These are phyloP conservation scores for Lycia hirtaria DNA, from an alignment of 2,888 invertebrate species.

Conservation along the genomic window DNA sequence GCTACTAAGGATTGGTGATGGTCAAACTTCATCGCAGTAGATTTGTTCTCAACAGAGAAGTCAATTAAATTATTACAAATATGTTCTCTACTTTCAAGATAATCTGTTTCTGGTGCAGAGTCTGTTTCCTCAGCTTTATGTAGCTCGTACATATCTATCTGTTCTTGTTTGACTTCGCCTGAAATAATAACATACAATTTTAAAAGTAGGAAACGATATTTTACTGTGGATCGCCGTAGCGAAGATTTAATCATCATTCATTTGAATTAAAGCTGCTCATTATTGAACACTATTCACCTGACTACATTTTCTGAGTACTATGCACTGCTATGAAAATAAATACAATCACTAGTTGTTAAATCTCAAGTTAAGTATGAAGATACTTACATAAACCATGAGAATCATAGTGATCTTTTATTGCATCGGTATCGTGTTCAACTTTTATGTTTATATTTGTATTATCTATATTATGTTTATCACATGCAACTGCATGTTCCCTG, in stretches of 20 bases:
- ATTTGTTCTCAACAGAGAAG: not conserved
- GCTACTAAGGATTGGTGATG: not conserved
- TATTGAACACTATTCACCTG: too few species aligned
- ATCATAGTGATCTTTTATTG: not conserved
- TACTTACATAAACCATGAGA: not conserved
- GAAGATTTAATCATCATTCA: too few species aligned
- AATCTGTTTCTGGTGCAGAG: not conserved
- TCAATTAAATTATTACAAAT: not conserved
- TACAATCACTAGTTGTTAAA: too few species aligned
- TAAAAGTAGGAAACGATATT: too few species aligned
- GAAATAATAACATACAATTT: not conserved
- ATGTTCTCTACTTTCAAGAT: not conserved
- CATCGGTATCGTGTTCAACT: not conserved
- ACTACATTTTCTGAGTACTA: not conserved
- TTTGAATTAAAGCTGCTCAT: too few species aligned
- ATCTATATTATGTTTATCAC: too few species aligned
- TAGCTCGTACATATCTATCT: constrained; percentile 4
- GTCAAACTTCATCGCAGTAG: not conserved
- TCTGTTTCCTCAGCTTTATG: not conserved
- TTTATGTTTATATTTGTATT: not conserved
- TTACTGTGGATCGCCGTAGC: too few species aligned
- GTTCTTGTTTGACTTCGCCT: not conserved
- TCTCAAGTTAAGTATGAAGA: not conserved
- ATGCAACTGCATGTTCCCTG: too few species aligned
- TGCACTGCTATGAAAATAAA: not conserved